Base-by-base conservation (phyloP, 2,888 invertebrate species). In the Drosophila melanosoma region DNA sequence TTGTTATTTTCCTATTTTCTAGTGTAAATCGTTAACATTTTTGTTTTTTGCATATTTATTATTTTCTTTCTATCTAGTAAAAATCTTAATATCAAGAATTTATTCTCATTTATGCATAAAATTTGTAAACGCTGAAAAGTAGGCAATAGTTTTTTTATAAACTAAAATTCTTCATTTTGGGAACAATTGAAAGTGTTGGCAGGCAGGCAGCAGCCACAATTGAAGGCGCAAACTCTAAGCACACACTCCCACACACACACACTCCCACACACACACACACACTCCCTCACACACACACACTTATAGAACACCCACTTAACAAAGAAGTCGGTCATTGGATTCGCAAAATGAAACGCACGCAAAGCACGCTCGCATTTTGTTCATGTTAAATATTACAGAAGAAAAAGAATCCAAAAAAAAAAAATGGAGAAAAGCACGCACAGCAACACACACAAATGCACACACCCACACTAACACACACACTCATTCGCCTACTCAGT, bases 251-350 rank as follows among this genome's bases (percentile, higher is more conserved):
- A 23, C 17, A 33, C 36, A n/a, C 53, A 29, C n/a, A 15, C 40
- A 48, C 40, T 33, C n/a, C 29, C 33, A 3, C 32, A 53, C 33
- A 23, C 45, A 56, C 57, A 11, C 48, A 42, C 49, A 36, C 26
- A 35, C 17, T 17, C 23, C 42, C n/a, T 23, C 20, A 23, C 23
- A 5, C 56, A 40, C n/a, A 17, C 45, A 35, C 36, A 40, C 26
- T 49, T 32, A 15, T 48, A 20, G 8, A 38, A 42, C 51, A 67
- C 29, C 67, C 68, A 67, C 68, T 51, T 51, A 80, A 74, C 74
- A 75, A 71, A 78, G 74, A 85, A 82, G 88, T 82, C 86, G 88
- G 85, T 86, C 85, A 86, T 80, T 77, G 82, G 79, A 74, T 74
- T 57, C 71, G 49, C 84, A 78, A 74, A 83, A 74, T 70, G 73